Base-by-base conservation (phyloP, 2,888 invertebrate species). In the Drosophila peninsularis region DNA sequence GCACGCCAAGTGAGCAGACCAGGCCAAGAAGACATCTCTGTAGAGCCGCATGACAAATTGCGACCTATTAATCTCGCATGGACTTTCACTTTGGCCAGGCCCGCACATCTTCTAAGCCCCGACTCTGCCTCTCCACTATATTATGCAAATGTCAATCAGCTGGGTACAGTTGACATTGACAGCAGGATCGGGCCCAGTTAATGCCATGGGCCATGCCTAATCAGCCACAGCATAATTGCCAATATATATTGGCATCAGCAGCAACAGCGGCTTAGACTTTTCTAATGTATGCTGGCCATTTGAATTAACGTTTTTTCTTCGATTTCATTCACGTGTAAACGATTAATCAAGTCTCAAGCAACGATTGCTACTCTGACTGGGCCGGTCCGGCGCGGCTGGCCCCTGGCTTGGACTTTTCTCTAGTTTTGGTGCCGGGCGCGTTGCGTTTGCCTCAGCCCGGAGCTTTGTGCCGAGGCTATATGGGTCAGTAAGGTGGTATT, bases 401-500 rank as follows among this genome's bases (percentile, higher is more conserved):
- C 55, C 37, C 42, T 63, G 36, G 47, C 47, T 62, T 60, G 37
- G 61, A 55, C 24, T 71, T 55, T 54, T 66, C 61, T 53, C 45
- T 54, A 50, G 63, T 34, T 47, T 39, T 53, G 53, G 39, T 39
- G 58, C 62, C 47, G 36, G 27, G 24, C 11, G 32, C 42, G 61
- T 60, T 69, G 78, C 68, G 54, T 55, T 61, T 67, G 63, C 56
- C 62, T 55, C 65, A 50, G 72, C 81, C 76, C 62, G 71, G 44
- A 69, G 74, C 80, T 56, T 58, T 68, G 67, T 62, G 62, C 62
- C 69, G 74, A 64, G 47, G 69, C 50, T 67, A 80, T 71, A 86
- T 86, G 81, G 83, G 83, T 86, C 86, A 85, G 86, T 85, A 85
- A 82, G 82, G 83, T 83, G 86, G 73, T 72, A 70, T 82, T 71